phyloP scores from a whole-genome alignment of 2,113 vertebrate species.

The Peromyscus californicus region DNA sequence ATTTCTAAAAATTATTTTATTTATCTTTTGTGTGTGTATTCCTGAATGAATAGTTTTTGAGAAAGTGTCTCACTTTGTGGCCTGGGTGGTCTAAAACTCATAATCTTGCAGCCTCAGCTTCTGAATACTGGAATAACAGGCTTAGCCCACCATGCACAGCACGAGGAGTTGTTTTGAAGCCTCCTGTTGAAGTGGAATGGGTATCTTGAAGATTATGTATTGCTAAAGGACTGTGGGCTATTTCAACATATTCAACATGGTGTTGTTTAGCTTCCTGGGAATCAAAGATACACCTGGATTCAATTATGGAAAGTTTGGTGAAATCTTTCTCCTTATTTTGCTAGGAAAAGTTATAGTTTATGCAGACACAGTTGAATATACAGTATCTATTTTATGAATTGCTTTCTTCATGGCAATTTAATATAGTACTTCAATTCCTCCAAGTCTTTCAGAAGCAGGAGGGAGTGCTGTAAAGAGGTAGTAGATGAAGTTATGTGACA shows the following conservation, averaged over 20 bases:
- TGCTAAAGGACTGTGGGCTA: background rate
- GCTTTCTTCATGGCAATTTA: slow-evolving; percentile 53
- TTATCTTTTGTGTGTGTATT: background rate
- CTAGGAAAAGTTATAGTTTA: slow-evolving; percentile 39
- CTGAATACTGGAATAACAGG: background rate
- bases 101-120: background rate
- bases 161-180: background rate
- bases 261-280: slow-evolving; percentile 14
- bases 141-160: background rate
- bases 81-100: background rate
- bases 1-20: background rate
- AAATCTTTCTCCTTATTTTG: slow-evolving; percentile 39
- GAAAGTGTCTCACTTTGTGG: background rate
- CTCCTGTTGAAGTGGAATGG: slow-evolving; percentile 30
- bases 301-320: background rate
- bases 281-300: background rate
- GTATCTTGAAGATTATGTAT: background rate
- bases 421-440: background rate
- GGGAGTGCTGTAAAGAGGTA: background rate
- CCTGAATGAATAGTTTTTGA: background rate
- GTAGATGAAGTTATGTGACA: background rate
- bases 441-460: slow-evolving; percentile 44
- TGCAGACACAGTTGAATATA: background rate
- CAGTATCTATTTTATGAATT: background rate
- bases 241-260: background rate